phyloP scores from a whole-genome alignment of 2,888 invertebrate species.

The Cantharis flavilabris region DNA sequence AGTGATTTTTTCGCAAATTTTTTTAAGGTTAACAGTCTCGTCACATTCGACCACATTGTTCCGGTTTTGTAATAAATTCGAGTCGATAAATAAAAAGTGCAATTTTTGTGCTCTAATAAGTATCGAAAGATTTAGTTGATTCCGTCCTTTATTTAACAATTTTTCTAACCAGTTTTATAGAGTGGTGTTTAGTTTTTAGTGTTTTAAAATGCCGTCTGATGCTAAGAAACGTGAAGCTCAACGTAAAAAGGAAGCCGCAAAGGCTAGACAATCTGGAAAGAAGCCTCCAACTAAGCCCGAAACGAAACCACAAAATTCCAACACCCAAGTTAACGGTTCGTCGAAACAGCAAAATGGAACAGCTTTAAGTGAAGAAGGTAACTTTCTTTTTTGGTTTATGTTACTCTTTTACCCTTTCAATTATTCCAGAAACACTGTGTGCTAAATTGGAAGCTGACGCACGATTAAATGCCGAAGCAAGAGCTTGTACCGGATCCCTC shows the following conservation, averaged over 20 bases:
- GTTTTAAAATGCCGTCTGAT: constrained; percentile 89
- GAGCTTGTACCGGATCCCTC: constrained; percentile 92
- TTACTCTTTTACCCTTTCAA: background rate
- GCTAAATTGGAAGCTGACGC: constrained; percentile 89
- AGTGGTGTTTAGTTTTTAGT: background rate
- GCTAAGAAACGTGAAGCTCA: constrained; percentile 97
- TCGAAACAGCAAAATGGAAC: constrained; percentile 57
- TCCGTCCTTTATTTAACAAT: background rate
- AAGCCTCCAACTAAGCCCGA: constrained; percentile 52
- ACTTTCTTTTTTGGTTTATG: background rate
- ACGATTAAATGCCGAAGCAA: constrained; percentile 88
- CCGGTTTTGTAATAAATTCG: background rate
- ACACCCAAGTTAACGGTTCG: constrained; percentile 42
- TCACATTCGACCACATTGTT: background rate
- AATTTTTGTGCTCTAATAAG: background rate
- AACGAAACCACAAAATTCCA: constrained; percentile 49
- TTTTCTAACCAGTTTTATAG: background rate
- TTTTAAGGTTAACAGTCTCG: background rate
- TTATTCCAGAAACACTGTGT: constrained; percentile 76
- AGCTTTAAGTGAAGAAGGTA: constrained; percentile 72
- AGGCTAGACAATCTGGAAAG: constrained; percentile 64
- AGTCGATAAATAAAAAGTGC: background rate
- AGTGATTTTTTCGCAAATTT: background rate
- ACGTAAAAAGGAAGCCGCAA: constrained; percentile 95
- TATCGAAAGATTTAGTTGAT: background rate